Base-by-base conservation (phyloP, 92 coral and sea anemone genomes). In the Bergia puertoricense region DNA sequence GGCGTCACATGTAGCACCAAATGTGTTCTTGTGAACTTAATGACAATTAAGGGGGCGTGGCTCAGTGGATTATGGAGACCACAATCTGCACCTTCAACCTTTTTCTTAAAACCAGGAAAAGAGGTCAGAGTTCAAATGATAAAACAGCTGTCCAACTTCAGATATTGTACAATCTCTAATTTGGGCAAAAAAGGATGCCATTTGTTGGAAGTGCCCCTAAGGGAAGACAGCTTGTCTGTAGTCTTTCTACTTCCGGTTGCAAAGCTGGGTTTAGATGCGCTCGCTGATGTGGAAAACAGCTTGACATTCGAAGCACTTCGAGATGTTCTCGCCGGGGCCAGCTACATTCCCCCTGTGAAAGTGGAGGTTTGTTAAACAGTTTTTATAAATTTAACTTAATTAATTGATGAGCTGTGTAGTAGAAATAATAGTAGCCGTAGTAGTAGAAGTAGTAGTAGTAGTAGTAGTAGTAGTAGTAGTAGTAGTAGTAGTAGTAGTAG, bases 161-260 rank as follows among this genome's bases (percentile, higher is more conserved):
- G 87, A 72, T 84, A 84, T 71, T 84, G 87, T 74, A 84, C 51
- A 6, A 84, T 84, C 48, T 46, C 87, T 4, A 84, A 84, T 71
- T 54, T 84, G 79, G 87, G 87, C 75, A 62, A 68, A 13, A 73
- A 84, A 69, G 87, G 87, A 84, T 84, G 87, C 39, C 87, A 84
- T 11, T 79, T 84, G 5, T 73, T 84, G 79, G 87, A 69, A 73
- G 79, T 84, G 7, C 87, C 87, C 16, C 87, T 84, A 9, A 84
- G 72, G 30, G 65, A 71, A 15, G 77, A 84, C 48, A 84, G 67
- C 57, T 38, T 84, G 87, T 71, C 87, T 18, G 57, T 84, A 45
- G 68, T 84, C 13, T 46, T 84, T 84, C 79, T 84, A 30, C 87
- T 45, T 36, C 87, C 87, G 37, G 87, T 84, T 30, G 87, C 75